phyloP scores from a whole-genome alignment of 1,140 invertebrate species.

The Lucilia sericata region DNA sequence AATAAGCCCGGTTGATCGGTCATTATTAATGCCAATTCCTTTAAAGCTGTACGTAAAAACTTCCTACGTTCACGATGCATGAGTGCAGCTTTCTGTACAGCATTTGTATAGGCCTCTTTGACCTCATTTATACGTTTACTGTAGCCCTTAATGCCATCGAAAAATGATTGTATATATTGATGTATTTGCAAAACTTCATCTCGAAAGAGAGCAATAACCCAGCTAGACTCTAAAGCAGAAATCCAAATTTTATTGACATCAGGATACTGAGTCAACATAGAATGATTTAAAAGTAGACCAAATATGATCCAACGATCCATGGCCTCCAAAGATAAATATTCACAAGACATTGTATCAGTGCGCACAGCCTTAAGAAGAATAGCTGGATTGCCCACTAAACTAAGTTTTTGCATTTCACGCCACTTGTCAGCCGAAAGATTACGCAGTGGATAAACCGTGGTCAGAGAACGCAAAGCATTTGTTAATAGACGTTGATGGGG shows the following conservation, averaged over 20 bases:
- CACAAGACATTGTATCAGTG: conserved; percentile 96
- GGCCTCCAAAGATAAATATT: conserved; percentile 94
- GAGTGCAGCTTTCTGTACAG: conserved; percentile 88
- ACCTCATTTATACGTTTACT: conserved; percentile 92
- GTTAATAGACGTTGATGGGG: conserved; percentile 91
- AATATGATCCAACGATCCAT: conserved; percentile 98
- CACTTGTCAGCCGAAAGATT: conserved; percentile 95
- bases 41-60: conserved; percentile 94
- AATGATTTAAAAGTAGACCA: conserved; percentile 91
- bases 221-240: conserved; percentile 89
- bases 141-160: conserved; percentile 96
- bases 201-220: conserved; percentile 94
- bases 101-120: conserved; percentile 92
- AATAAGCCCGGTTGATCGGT: conserved; percentile 97
- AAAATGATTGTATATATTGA: conserved; percentile 91
- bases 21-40: conserved; percentile 94
- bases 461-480: conserved; percentile 88
- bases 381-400: conserved; percentile 90
- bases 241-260: conserved; percentile 91
- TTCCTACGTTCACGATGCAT: conserved; percentile 95
- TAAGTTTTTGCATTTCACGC: conserved; percentile 93
- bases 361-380: conserved; percentile 93
- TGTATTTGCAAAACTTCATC: conserved; percentile 98
- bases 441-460: conserved; percentile 86
- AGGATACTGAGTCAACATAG: conserved; percentile 81